phyloP scores from a whole-genome alignment of 2,888 invertebrate genomes.

The Aproaerema taeniolella region DNA sequence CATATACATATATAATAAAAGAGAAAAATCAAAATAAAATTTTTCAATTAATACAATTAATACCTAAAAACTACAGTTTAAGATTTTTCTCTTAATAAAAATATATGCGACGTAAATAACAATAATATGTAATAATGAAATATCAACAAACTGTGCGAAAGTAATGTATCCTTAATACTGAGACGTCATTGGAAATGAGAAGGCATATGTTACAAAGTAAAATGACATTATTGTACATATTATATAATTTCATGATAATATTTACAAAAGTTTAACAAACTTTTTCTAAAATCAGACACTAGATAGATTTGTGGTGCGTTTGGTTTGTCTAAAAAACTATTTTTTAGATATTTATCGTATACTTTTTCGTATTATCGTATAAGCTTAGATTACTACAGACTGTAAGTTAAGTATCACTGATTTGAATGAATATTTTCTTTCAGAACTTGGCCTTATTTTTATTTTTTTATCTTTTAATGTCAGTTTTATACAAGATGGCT shows the following conservation, averaged over 20 bases:
- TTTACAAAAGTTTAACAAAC: slow-evolving; percentile 70
- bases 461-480: too few relatives aligned
- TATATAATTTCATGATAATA: slow-evolving; percentile 46
- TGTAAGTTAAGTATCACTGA: too few relatives aligned
- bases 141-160: slow-evolving; percentile 59
- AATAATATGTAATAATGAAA: slow-evolving; percentile 48
- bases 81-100: slow-evolving; percentile 74
- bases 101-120: slow-evolving; percentile 64
- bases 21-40: slow-evolving; percentile 76
- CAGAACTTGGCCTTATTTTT: too few relatives aligned
- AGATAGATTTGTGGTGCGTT: slow-evolving; percentile 13
- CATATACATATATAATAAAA: slow-evolving; percentile 68
- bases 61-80: slow-evolving; percentile 73
- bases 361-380: slow-evolving; percentile 8
- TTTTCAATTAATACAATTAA: slow-evolving; percentile 76
- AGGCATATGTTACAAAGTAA: slow-evolving; percentile 50
- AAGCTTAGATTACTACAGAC: too few relatives aligned
- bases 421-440: too few relatives aligned
- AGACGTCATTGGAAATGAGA: slow-evolving; percentile 46
- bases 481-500: too few relatives aligned
- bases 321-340: not conserved
- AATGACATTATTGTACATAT: slow-evolving; percentile 29
- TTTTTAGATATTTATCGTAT: slow-evolving; percentile 2
- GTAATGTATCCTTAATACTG: slow-evolving; percentile 57
- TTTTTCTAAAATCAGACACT: slow-evolving; percentile 39